Conservation (phyloP, 2,797 vertebrate species). For the Halcyon leucocephala region DNA sequence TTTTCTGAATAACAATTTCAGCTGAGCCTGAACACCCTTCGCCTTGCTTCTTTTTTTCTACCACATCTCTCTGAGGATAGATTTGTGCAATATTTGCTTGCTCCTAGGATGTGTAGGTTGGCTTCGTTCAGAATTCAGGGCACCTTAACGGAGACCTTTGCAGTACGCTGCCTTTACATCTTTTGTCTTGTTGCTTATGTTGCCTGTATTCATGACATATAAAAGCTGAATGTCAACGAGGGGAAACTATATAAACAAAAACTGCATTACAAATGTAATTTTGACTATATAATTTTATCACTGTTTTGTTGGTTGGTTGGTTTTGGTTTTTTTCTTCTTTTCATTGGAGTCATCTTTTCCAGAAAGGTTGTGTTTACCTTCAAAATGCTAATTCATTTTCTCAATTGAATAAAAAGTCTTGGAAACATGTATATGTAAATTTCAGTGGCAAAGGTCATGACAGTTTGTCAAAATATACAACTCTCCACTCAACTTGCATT, state of each 20-base stretch:
- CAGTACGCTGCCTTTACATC: neutral
- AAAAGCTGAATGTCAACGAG: neutral
- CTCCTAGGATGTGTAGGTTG: fast-evolving
- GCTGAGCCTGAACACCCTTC: neutral
- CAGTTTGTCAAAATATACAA: neutral
- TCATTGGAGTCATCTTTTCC: neutral
- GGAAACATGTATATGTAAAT: slow-evolving; percentile 3
- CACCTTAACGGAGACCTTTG: neutral
- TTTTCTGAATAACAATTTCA: neutral
- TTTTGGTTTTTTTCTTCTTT: neutral
- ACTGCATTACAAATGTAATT: neutral
- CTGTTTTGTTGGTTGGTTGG: too few species aligned
- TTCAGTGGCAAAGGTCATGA: slow-evolving; percentile 24
- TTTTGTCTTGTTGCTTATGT: neutral
- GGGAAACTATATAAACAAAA: neutral
- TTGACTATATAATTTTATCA: neutral
- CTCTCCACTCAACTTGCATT: neutral
- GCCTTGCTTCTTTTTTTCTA: neutral
- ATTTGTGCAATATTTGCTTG: neutral
- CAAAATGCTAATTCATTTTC: slow-evolving; percentile 3
- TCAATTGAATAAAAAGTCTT: neutral
- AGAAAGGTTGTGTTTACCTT: neutral
- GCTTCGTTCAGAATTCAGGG: neutral
- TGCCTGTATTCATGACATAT: neutral
- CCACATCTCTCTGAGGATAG: neutral